Conservation (phyloP, 30 jellyfish, hydroid and myxozoan genomes). For the Pelagia noctiluca region DNA sequence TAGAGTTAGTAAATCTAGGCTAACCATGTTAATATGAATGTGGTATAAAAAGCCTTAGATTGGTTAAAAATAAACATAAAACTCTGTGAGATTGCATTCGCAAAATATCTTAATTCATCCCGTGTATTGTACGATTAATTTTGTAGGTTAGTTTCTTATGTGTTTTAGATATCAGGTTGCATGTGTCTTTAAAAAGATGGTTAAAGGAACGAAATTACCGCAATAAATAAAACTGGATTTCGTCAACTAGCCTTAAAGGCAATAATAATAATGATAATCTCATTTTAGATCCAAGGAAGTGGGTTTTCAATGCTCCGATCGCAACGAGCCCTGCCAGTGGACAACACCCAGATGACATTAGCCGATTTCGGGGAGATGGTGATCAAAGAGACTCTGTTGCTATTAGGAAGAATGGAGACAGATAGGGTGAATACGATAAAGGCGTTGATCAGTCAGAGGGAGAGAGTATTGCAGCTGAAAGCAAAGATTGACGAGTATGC, state of each 20-base stretch:
- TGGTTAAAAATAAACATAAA: too few species aligned
- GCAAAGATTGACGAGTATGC: slow-evolving; percentile 76
- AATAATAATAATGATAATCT: not conserved
- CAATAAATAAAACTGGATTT: not conserved
- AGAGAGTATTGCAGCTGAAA: slow-evolving; percentile 50
- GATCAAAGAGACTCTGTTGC: slow-evolving; percentile 48
- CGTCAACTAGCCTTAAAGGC: not conserved
- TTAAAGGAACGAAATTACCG: not conserved
- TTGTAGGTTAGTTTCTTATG: too few species aligned
- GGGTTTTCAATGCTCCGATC: slow-evolving; percentile 12
- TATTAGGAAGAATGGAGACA: slow-evolving; percentile 81
- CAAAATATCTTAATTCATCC: not conserved
- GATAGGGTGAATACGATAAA: slow-evolving; percentile 69
- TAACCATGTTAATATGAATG: too few species aligned
- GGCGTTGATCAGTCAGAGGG: slow-evolving; percentile 67
- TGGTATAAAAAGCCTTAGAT: too few species aligned
- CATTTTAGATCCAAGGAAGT: slow-evolving; percentile 51
- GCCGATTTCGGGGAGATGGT: slow-evolving; percentile 45
- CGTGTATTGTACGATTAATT: too few species aligned
- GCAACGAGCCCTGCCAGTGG: not conserved
- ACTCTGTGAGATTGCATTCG: too few species aligned
- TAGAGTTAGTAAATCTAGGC: too few species aligned
- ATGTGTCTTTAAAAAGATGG: too few species aligned
- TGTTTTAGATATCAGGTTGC: too few species aligned
- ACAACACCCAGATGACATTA: not conserved